Base-by-base conservation (phyloP, 2,797 vertebrate species). In the Knipowitschia caucasica region DNA sequence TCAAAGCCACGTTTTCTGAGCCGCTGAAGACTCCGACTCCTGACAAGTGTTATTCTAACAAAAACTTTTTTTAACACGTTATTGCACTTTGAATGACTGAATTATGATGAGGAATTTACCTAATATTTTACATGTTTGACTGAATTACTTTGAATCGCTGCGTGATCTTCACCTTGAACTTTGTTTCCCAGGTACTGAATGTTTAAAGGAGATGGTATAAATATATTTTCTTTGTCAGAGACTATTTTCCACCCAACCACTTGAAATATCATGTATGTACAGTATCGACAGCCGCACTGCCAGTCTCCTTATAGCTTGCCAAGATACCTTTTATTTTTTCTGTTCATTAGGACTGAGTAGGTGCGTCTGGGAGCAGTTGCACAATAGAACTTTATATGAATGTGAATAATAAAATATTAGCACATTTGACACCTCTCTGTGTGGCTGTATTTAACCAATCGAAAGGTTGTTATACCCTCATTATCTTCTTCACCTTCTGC, bases 241-340 rank as follows among this genome's bases (percentile, higher is more conserved):
- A 82, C 83, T 88, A 84, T 91, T 91, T 91, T 92, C 89, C 83
- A 79, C 69, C 87, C 88, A 91, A 85, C 91, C 82, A 85, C 81
- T 81, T 84, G 78, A 87, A 81, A 69, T 85, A 62, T 83, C 79
- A 79, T 81, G 89, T 94, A 91, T 92, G 86, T 88, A 77, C 46
- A 49, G 46, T 92, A 92, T 87, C 81, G 49, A 33, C 69, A 67
- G 69, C 88, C 92, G 73, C 91, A 95, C 93, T 94, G 94, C 93
- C 94, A 92, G 91, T 81, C 89, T 91, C 78, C 84, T 89, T 88
- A 89, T 84, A 84, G 92, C 91, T 96, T 95, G 94, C 93, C 92
- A 94, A 75, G 93, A 89, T 88, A 80, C 87, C 81, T 93, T 91
- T 92, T 92, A 93, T 94, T 95, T 89, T 95, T 89, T 95, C 20